Percentiles rank a stretch among this genome's conserved stretches.
These are phyloP conservation scores for Babyrousa celebensis DNA, from an alignment of 2,797 vertebrate genomes.

Conservation along the genomic window DNA sequence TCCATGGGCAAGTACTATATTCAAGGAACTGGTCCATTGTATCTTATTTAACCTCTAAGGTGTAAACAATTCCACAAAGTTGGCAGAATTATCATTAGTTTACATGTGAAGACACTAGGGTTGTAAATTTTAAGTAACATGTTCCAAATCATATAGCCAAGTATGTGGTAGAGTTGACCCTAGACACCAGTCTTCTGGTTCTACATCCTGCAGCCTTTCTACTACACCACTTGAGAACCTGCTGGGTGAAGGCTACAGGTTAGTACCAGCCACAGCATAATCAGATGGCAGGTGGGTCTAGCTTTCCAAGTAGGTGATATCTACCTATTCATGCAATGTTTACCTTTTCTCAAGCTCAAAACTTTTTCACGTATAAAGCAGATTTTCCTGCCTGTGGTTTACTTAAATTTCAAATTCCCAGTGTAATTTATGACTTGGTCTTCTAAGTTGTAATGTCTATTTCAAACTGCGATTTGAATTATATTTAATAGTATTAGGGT, in stretches of 20 bases:
- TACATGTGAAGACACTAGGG: slow-evolving; percentile 19
- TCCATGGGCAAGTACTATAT: not conserved
- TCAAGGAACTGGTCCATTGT: not conserved
- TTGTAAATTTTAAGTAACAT: not conserved
- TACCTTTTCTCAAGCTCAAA: not conserved
- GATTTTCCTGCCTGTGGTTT: not conserved
- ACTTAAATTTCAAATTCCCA: not conserved
- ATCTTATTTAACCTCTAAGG: slow-evolving; percentile 13
- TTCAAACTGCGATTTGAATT: slow-evolving; percentile 25
- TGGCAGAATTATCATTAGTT: slow-evolving; percentile 32
- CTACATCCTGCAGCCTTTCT: not conserved
- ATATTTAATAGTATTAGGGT: not conserved
- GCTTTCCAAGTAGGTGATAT: not conserved
- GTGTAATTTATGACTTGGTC: not conserved
- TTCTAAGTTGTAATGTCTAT: not conserved
- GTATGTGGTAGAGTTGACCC: not conserved
- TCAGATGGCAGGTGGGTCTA: not conserved
- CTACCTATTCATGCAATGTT: not conserved
- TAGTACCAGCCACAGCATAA: not conserved
- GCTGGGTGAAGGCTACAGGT: not conserved
- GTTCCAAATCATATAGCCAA: not conserved
- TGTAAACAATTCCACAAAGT: slow-evolving; percentile 7
- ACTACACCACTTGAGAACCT: not conserved
- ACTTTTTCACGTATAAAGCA: not conserved
- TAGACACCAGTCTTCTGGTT: not conserved